Evolutionary conservation across 2,113 vertebrate genomes (phyloP), one percentile per base, ranked within the genome.

Genomic region (Mionectes macconnelli): DNA sequence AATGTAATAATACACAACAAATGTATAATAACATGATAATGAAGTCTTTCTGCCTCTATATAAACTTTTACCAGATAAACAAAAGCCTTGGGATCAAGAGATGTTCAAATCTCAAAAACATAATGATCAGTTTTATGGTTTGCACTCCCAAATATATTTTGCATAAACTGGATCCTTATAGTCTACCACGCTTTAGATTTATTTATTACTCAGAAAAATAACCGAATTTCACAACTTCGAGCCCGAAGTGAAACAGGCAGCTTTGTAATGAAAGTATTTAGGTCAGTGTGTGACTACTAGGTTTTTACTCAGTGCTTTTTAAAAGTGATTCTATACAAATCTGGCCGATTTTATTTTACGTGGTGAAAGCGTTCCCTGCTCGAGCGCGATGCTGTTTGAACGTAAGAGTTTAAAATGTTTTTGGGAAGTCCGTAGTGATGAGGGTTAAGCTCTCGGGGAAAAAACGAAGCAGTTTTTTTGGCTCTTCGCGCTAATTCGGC

Each of bases 401-500:
- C 17, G 3, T 15, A 45, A 30, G 12, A 49, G 33, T 37, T 68
- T 24, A 49, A 47, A 49, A 67, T 35, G 39, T 9, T 0, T 1
- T 0, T 1, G 31, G 37, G 14, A 37, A 64, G 37, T 22, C 11
- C 67, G 0, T 89, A 63, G 59, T 28, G 50, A 45, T 0, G 76
- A 30, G 49, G 31, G 59, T 73, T 53, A 17, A 69, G 45, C 50
- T 49, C 10, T 25, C 21, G 11, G 24, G 55, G 40, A 23, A 77
- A 66, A 72, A 60, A 6, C 1, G 11, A 14, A 31, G 50, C 52
- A 6, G 25, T 15, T 25, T 57, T 57, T 37, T 59, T n/a, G 57
- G n/a, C 10, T 10, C 4, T 25, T 9, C 0, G 67, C 31, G 25
- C 14, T 10, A 1, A 0, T 4, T 14, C 0, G 31, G 17, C 50